Base-by-base conservation (phyloP, 2,797 vertebrate species). In the Pygocentrus nattereri region DNA sequence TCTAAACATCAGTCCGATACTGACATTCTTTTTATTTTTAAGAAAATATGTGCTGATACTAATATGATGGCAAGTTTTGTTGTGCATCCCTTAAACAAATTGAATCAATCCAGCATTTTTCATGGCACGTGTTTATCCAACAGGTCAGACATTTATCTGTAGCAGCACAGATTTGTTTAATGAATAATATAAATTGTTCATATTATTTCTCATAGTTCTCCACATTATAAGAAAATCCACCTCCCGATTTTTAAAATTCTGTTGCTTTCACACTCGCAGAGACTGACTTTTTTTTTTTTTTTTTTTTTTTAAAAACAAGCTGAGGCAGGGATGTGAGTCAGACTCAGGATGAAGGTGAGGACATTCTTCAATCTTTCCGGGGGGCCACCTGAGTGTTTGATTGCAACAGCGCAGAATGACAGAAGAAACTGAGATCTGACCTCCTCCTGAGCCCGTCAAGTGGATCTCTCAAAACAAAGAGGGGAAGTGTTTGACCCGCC, bases 281-380 rank as follows among this genome's bases (percentile, higher is more conserved):
- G 38, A 80, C 41, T 15, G 73, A 58, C 41, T 67, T 79, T 74
- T 74, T 69, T n/a, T n/a, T n/a, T n/a, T n/a, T n/a, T n/a, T n/a
- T n/a, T n/a, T n/a, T n/a, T n/a, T n/a, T n/a, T n/a, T n/a, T n/a
- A n/a, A n/a, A n/a, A 84, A 88, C 84, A 74, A 27, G 82, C 82
- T 82, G 41, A 84, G 78, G 52, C 77, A 85, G 30, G 74, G 73
- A 64, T 82, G 78, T 76, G 78, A 84, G 78, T 85, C 65, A 78
- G 54, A 44, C 47, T 58, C 71, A 72, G 78, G 85, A 84, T 82
- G 74, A 81, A 82, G 54, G 58, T 69, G 79, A 82, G 74, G 85
- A 79, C 73, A 81, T 88, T 87, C 74, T 85, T 88, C 88, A 83
- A 83, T 81, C 76, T 77, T 84, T 84, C 87, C 81, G 84, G 49